A percentile compares a stretch with the other conserved stretches of the same genome.
These are phyloP conservation scores for Chelon auratus DNA, from an alignment of 2,797 vertebrate species.

Conservation along the genomic window DNA sequence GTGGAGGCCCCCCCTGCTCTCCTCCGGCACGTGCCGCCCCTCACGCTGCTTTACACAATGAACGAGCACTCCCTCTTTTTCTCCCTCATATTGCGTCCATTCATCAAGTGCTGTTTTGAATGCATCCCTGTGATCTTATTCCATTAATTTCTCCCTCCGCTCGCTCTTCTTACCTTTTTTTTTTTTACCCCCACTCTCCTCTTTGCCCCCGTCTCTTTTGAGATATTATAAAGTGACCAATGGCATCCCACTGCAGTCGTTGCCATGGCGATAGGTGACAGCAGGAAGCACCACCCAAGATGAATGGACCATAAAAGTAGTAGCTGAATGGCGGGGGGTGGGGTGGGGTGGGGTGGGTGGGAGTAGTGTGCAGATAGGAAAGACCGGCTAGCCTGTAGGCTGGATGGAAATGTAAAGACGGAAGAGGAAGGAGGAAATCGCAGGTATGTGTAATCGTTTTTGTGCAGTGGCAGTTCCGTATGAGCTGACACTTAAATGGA, in stretches of 20 bases:
- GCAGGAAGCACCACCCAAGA: slow-evolving; percentile 66
- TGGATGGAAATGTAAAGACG: slow-evolving; percentile 22
- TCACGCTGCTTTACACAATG: slow-evolving; percentile 59
- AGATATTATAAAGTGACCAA: slow-evolving; percentile 63
- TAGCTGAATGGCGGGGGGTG: slow-evolving; percentile 12
- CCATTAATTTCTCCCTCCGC: background rate
- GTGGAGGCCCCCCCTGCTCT: slow-evolving; percentile 41
- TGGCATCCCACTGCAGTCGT: slow-evolving; percentile 66
- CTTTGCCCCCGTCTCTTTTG: slow-evolving; percentile 32
- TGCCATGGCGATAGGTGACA: slow-evolving; percentile 74
- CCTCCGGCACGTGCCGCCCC: slow-evolving; percentile 47
- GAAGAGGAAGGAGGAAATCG: background rate
- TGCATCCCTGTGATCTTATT: slow-evolving; percentile 16
- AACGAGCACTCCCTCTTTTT: slow-evolving; percentile 30
- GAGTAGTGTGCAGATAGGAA: slow-evolving; percentile 14
- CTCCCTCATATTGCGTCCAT: slow-evolving; percentile 34
- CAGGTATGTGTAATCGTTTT: slow-evolving; percentile 27
- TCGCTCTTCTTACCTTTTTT: background rate
- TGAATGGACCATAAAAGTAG: slow-evolving; percentile 67
- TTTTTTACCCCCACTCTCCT: background rate
- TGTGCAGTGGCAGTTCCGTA: background rate
- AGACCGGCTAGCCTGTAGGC: slow-evolving; percentile 18
- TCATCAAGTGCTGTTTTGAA: slow-evolving; percentile 35
- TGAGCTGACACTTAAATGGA: slow-evolving; percentile 8
- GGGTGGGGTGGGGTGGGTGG: too few species aligned